Evolutionary conservation across 2,888 invertebrate species (phyloP).

Genomic region (Drosophila setosimentum): DNA sequence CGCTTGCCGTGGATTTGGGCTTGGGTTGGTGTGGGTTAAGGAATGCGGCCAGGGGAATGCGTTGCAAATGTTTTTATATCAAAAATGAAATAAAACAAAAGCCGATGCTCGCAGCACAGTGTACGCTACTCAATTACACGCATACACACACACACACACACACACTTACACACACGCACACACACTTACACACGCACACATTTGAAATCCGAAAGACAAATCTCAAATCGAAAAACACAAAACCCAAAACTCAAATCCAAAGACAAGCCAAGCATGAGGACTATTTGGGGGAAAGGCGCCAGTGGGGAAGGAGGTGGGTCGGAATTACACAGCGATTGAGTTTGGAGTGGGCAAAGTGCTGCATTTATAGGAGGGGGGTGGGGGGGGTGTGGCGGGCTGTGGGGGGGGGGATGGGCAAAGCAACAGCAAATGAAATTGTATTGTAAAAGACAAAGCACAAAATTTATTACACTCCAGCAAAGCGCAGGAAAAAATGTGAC

Average conservation of each 20-base stretch:
- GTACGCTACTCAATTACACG: slow-evolving; percentile 80
- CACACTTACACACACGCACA: slow-evolving; percentile 23
- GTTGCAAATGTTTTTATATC: slow-evolving; percentile 78
- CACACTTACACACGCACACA: slow-evolving; percentile 4
- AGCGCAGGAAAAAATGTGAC: slow-evolving; percentile 50
- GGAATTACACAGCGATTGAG: slow-evolving; percentile 31
- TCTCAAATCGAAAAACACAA: slow-evolving; percentile 75
- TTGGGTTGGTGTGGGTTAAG: slow-evolving; percentile 10
- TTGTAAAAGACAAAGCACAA: slow-evolving; percentile 76
- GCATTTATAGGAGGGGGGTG: no score
- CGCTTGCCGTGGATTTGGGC: not conserved
- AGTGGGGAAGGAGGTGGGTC: not conserved
- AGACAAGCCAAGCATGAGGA: slow-evolving; percentile 74
- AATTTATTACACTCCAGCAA: slow-evolving; percentile 69
- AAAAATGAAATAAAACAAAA: slow-evolving; percentile 81
- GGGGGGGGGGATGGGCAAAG: no score
- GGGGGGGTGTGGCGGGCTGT: slow-evolving; percentile 1
- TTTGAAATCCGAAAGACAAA: slow-evolving; percentile 67
- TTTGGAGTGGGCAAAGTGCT: slow-evolving; percentile 14
- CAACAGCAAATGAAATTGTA: slow-evolving; percentile 76
- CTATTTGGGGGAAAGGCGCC: slow-evolving; percentile 14
- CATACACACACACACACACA: slow-evolving; percentile 44
- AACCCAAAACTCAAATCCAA: slow-evolving; percentile 80
- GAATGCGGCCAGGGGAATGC: not conserved
- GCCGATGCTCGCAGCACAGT: slow-evolving; percentile 61